Conservation (phyloP, 2,113 vertebrate genomes). For the Eulemur macaco region DNA sequence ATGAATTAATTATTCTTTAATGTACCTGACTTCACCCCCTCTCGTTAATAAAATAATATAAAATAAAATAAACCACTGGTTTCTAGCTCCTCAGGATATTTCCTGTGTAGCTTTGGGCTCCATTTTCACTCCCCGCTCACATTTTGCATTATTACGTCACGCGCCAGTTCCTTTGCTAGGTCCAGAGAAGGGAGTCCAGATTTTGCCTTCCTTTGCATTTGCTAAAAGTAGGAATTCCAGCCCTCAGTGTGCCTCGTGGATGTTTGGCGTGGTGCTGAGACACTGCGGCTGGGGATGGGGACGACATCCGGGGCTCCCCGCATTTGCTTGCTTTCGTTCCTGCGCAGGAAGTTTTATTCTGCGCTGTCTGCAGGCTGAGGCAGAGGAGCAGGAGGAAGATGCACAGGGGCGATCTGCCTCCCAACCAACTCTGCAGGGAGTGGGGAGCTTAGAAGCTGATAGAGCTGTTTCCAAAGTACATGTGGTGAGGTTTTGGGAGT, state of each 20-base stretch:
- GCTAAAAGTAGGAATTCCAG: neutral
- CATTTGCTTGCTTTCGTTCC: neutral
- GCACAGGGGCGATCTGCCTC: rapidly evolving
- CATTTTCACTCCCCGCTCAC: neutral
- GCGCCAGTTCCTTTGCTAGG: neutral
- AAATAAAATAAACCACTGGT: neutral
- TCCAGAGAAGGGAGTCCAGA: too few species aligned
- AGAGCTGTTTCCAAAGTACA: neutral
- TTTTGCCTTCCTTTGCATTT: neutral
- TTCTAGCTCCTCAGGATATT: neutral
- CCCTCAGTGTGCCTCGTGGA: neutral
- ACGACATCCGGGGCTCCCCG: too few species aligned
- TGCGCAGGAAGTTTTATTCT: neutral
- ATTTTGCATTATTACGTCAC: neutral
- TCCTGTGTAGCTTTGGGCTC: neutral
- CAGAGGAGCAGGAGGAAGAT: neutral
- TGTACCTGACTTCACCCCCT: neutral
- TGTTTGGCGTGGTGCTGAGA: neutral
- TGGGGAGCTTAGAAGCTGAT: too few species aligned
- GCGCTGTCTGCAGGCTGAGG: neutral
- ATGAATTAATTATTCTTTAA: neutral
- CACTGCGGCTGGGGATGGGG: neutral
- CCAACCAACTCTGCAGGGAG: neutral
- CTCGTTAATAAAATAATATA: neutral
- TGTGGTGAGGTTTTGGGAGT: neutral